Conservation (phyloP, 2,113 vertebrate species). For the Progne subis region DNA sequence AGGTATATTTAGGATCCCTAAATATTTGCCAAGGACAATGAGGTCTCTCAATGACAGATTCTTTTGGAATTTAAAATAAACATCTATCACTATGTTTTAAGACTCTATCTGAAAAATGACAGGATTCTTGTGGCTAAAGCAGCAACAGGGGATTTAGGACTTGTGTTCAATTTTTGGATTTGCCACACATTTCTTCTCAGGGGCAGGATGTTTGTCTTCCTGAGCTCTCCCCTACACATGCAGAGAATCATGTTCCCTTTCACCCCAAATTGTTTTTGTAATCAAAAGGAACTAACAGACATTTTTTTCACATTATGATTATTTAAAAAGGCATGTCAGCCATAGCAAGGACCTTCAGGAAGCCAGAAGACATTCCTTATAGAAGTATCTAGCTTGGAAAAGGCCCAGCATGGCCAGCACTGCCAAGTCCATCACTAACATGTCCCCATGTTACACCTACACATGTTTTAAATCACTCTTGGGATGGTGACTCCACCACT, state of each 20-base stretch:
- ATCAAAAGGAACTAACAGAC: not conserved
- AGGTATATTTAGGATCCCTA: not conserved
- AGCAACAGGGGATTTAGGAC: not conserved
- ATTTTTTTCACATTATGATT: not conserved
- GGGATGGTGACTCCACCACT: not conserved
- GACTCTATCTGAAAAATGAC: not conserved
- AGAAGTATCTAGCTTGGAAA: not conserved
- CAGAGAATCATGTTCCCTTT: not conserved
- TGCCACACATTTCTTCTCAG: not conserved
- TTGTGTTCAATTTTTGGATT: not conserved
- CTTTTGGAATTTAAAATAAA: constrained; percentile 21
- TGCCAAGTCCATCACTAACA: not conserved
- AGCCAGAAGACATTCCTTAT: not conserved
- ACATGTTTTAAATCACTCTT: not conserved
- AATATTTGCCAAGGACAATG: not conserved
- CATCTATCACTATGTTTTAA: not conserved
- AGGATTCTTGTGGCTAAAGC: constrained; percentile 19
- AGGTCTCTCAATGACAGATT: not conserved
- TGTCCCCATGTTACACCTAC: not conserved
- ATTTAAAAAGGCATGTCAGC: not conserved
- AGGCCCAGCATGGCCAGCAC: not conserved
- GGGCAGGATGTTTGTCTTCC: not conserved
- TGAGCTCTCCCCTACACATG: not conserved
- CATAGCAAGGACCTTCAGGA: not conserved
- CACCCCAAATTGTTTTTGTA: not conserved